Evolutionary conservation across 1,140 invertebrate species (phyloP).

Genomic region (Oppia nitens): DNA sequence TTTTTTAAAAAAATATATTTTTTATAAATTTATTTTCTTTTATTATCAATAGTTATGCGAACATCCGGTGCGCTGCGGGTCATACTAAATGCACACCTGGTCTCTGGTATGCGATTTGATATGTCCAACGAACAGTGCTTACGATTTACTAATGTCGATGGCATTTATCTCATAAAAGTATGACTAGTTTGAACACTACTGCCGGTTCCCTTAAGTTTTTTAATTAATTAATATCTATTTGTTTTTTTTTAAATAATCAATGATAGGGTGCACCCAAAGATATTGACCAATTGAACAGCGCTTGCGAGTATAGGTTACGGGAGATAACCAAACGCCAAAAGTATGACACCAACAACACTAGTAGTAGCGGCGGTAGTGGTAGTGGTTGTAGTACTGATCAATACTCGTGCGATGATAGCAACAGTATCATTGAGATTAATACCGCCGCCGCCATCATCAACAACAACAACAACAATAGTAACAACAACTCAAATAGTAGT

Average conservation of each 20-base stretch:
- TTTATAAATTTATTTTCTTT: neutral
- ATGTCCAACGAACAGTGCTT: slow-evolving; percentile 14
- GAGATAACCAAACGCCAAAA: slow-evolving; percentile 14
- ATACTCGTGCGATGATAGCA: too few relatives aligned
- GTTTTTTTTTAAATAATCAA: too few relatives aligned
- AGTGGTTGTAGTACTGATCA: too few relatives aligned
- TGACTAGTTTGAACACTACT: neutral
- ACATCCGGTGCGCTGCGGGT: slow-evolving; percentile 69
- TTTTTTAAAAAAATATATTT: neutral
- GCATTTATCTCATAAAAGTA: slow-evolving; percentile 18
- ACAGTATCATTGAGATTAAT: too few relatives aligned
- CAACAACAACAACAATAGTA: too few relatives aligned
- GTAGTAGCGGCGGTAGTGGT: too few relatives aligned
- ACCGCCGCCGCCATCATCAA: too few relatives aligned
- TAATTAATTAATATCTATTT: neutral
- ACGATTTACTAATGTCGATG: slow-evolving; percentile 16
- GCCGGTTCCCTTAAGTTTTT: neutral
- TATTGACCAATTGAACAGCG: slow-evolving; percentile 15
- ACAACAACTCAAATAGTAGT: too few relatives aligned
- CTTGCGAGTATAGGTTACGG: slow-evolving; percentile 12
- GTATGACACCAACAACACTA: too few relatives aligned
- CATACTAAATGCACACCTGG: slow-evolving; percentile 81
- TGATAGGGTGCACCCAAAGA: slow-evolving; percentile 18
- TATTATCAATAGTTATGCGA: slow-evolving; percentile 46
- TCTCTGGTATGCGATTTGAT: slow-evolving; percentile 55